These are phyloP conservation scores for Amphipyra berbera DNA, from an alignment of 2,888 invertebrate genomes.

Conservation along the genomic window DNA sequence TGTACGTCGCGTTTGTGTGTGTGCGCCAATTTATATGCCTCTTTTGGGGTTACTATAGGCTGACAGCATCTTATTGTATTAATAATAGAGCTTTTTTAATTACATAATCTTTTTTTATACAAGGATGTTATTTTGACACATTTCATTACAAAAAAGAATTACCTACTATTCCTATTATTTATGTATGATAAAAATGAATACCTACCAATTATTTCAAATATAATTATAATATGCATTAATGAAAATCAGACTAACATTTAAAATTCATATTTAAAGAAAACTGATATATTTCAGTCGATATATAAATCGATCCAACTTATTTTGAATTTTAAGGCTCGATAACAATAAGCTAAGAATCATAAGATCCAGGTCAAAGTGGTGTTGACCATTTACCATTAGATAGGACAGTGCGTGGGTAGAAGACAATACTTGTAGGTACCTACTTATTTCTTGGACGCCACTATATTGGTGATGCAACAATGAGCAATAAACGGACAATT, in stretches of 20 bases:
- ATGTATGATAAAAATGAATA: too few relatives aligned
- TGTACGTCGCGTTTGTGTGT: neutral
- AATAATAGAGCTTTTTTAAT: neutral
- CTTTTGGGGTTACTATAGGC: neutral
- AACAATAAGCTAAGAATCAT: slow-evolving; percentile 1
- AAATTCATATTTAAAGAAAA: too few relatives aligned
- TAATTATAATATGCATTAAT: too few relatives aligned
- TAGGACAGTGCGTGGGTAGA: slow-evolving; percentile 19
- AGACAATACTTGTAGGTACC: slow-evolving; percentile 34
- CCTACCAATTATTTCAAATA: too few relatives aligned
- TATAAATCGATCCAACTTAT: slow-evolving; percentile 1
- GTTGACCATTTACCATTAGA: slow-evolving; percentile 8
- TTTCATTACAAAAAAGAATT: too few relatives aligned
- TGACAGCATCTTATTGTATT: neutral
- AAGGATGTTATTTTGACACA: too few relatives aligned
- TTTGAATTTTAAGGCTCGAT: neutral
- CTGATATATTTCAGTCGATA: neutral
- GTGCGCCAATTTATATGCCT: neutral
- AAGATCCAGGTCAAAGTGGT: slow-evolving; percentile 14
- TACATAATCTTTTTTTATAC: neutral
- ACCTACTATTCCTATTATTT: too few relatives aligned
- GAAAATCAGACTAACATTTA: too few relatives aligned
- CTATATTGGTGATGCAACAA: slow-evolving; percentile 23
- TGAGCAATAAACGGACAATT: slow-evolving; percentile 16
- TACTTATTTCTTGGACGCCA: slow-evolving; percentile 7